Conservation (phyloP, 2,113 vertebrate species). For the Sapajus apella region DNA sequence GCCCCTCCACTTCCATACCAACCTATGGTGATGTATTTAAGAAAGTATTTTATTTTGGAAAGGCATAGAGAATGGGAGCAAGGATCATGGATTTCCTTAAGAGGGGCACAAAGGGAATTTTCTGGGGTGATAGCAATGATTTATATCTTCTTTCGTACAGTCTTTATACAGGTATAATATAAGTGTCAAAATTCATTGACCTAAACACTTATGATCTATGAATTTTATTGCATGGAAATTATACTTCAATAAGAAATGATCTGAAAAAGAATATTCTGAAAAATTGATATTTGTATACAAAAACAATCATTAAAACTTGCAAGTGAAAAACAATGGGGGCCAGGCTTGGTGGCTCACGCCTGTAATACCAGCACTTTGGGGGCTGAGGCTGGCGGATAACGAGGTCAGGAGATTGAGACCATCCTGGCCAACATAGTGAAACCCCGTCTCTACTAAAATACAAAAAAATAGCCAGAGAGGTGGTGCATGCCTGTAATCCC, state of each 20-base stretch:
- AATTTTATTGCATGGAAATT: background rate
- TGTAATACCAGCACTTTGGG: too few relatives aligned
- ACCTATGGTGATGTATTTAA: background rate
- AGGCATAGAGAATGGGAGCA: accelerated
- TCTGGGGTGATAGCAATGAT: background rate
- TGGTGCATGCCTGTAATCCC: too few relatives aligned
- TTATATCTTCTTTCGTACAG: background rate
- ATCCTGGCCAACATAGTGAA: too few relatives aligned
- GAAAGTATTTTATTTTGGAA: background rate
- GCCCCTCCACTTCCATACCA: background rate
- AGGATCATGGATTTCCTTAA: background rate
- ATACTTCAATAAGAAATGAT: background rate
- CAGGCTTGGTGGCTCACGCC: too few relatives aligned
- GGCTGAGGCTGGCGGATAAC: accelerated
- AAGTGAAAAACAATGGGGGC: background rate
- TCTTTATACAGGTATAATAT: background rate
- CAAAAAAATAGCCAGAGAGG: too few relatives aligned
- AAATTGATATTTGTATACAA: background rate
- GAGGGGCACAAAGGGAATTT: background rate
- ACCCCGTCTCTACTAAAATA: too few relatives aligned
- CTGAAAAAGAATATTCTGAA: background rate
- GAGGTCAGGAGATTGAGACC: too few relatives aligned
- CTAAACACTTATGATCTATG: background rate
- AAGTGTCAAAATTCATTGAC: background rate
- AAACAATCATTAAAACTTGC: background rate